Evolutionary conservation across 2,797 vertebrate species (phyloP).

Genomic region (Sebastes melanostomus): DNA sequence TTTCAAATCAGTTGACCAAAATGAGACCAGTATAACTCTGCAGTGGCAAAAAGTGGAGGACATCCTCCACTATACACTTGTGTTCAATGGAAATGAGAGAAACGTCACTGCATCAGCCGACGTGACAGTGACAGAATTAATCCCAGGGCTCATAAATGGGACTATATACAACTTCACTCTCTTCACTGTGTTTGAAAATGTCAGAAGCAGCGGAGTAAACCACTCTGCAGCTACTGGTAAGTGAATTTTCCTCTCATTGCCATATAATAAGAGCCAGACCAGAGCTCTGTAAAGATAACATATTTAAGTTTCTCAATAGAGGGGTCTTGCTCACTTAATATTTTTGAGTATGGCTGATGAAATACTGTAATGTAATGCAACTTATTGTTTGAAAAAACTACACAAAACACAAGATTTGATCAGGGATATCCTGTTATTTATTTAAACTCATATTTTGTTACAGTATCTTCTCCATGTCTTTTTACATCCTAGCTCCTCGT

Average conservation of each 20-base stretch:
- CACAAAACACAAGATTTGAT: background rate
- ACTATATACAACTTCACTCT: conserved; percentile 36
- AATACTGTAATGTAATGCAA: background rate
- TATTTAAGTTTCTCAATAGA: no score
- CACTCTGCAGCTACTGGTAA: background rate
- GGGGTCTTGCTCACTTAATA: no score
- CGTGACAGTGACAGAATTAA: no score
- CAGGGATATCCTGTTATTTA: no score
- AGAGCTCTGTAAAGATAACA: background rate
- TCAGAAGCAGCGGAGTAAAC: conserved; percentile 20
- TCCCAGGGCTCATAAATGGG: background rate
- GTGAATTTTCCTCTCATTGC: no score
- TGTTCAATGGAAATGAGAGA: fast-evolving
- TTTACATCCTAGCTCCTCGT: no score
- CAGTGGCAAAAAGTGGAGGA: conserved; percentile 22
- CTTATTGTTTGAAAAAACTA: background rate
- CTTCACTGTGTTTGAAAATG: conserved; percentile 13
- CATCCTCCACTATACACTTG: conserved; percentile 1
- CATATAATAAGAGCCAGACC: no score
- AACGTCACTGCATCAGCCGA: fast-evolving
- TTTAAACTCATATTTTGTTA: no score
- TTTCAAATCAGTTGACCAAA: background rate
- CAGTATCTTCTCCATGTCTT: no score
- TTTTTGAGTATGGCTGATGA: background rate
- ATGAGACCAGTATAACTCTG: conserved; percentile 34